Evolutionary conservation across 1,140 invertebrate genomes (phyloP).

Genomic region (Oscheius sp.): DNA sequence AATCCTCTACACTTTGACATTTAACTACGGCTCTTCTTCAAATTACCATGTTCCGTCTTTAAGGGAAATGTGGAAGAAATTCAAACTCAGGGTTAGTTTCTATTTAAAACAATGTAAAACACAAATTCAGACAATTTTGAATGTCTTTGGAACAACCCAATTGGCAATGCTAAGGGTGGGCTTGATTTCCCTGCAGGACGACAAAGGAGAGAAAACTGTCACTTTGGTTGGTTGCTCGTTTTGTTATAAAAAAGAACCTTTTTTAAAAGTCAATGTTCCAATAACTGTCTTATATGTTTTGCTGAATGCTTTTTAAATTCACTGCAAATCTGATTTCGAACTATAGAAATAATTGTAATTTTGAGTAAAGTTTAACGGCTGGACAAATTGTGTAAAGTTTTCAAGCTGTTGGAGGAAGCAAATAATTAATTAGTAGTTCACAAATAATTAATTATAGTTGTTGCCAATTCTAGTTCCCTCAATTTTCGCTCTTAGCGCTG

Average conservation of each 20-base stretch:
- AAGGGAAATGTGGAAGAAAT: constrained; percentile 6
- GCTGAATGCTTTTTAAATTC: too few relatives aligned
- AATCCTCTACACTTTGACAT: neutral
- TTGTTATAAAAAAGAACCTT: neutral
- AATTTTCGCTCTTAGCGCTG: too few relatives aligned
- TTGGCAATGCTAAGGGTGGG: neutral
- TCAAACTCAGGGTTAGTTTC: neutral
- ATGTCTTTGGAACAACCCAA: constrained; percentile 3
- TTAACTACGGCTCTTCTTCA: neutral
- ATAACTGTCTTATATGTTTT: too few relatives aligned
- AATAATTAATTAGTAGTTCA: too few relatives aligned
- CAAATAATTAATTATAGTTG: too few relatives aligned
- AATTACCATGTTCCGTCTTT: constrained; percentile 39
- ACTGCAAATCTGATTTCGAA: too few relatives aligned
- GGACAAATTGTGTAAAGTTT: too few relatives aligned
- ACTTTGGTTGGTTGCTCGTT: neutral
- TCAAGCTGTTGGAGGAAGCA: too few relatives aligned
- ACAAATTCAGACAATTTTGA: neutral
- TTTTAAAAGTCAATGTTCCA: too few relatives aligned
- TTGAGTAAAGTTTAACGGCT: too few relatives aligned
- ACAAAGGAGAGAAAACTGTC: neutral
- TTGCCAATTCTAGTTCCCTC: too few relatives aligned
- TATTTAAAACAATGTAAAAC: constrained; percentile 11
- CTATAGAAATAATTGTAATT: too few relatives aligned
- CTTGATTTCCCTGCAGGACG: neutral